Evolutionary conservation across 2,113 vertebrate species (phyloP).

Genomic region (Notarius quadriscutis): DNA sequence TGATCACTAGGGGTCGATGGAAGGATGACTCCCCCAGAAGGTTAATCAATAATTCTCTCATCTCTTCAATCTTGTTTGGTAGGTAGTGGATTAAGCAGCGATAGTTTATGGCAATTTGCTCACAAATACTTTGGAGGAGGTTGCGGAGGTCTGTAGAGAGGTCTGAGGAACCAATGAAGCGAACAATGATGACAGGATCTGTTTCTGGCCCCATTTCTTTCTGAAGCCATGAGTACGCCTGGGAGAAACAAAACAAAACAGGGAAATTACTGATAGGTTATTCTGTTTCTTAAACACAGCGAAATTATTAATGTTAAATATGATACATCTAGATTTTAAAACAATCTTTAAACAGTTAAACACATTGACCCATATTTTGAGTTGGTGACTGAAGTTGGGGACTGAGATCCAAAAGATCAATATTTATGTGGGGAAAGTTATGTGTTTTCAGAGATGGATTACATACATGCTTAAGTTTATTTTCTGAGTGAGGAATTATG

Average conservation of each 20-base stretch:
- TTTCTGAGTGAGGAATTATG: background rate
- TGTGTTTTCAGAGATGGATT: background rate
- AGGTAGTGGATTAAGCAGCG: constrained; percentile 91
- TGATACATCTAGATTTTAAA: background rate
- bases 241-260: constrained; percentile 62
- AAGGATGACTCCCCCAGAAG: constrained; percentile 91
- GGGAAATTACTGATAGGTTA: constrained; percentile 26
- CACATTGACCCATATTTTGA: background rate
- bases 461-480: background rate
- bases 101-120: constrained; percentile 94
- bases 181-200: constrained; percentile 90
- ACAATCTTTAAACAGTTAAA: background rate
- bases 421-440: background rate
- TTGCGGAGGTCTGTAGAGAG: constrained; percentile 85
- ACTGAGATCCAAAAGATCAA: background rate
- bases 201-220: constrained; percentile 93
- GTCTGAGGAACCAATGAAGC: constrained; percentile 90
- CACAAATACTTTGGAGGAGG: constrained; percentile 93
- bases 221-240: constrained; percentile 94
- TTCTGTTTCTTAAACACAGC: constrained; percentile 1
- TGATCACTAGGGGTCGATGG: constrained; percentile 89
- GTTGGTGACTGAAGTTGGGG: background rate
- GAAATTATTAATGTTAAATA: background rate
- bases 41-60: constrained; percentile 90
- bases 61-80: constrained; percentile 95